phyloP scores from a whole-genome alignment of 1,140 invertebrate species.

The Drosophila pseudoananassae region DNA sequence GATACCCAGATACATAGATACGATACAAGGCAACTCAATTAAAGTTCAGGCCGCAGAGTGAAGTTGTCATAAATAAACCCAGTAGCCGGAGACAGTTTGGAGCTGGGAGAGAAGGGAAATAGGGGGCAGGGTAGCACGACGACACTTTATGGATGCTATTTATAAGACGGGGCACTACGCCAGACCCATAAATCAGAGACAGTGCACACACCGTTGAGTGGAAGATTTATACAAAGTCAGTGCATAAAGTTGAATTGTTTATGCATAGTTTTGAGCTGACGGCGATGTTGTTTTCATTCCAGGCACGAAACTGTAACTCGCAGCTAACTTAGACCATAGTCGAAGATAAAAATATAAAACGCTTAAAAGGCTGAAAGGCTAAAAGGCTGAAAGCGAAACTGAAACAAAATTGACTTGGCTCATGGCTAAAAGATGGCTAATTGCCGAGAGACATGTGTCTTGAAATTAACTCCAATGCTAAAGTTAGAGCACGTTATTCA shows the following conservation, averaged over 20 bases:
- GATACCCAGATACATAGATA: not conserved
- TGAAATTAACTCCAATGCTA: conserved; percentile 73
- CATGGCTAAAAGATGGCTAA: conserved; percentile 76
- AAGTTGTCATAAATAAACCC: conserved; percentile 38
- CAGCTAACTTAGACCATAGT: conserved; percentile 3
- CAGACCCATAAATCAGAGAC: conserved; percentile 26
- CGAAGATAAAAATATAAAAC: not conserved
- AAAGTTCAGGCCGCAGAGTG: conserved; percentile 22
- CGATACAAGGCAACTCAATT: conserved; percentile 28
- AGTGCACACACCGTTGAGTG: conserved; percentile 21
- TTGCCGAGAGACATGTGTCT: conserved; percentile 64
- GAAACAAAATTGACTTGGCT: conserved; percentile 46
- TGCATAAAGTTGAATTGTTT: conserved; percentile 59
- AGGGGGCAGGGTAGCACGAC: not conserved
- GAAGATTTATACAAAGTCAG: conserved; percentile 53
- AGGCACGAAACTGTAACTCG: conserved; percentile 52
- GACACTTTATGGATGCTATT: conserved; percentile 41
- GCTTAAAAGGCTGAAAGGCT: conserved; percentile 13
- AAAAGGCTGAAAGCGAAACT: conserved; percentile 33
- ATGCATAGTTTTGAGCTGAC: conserved; percentile 45
- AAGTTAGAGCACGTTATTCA: conserved; percentile 66
- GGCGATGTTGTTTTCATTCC: conserved; percentile 54
- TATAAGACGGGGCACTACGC: conserved; percentile 22
- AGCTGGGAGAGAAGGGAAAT: not conserved
- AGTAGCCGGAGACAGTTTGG: conserved; percentile 31